These are phyloP conservation scores for Drosophila neocordata DNA, from an alignment of 1,140 invertebrate species.

Conservation along the genomic window DNA sequence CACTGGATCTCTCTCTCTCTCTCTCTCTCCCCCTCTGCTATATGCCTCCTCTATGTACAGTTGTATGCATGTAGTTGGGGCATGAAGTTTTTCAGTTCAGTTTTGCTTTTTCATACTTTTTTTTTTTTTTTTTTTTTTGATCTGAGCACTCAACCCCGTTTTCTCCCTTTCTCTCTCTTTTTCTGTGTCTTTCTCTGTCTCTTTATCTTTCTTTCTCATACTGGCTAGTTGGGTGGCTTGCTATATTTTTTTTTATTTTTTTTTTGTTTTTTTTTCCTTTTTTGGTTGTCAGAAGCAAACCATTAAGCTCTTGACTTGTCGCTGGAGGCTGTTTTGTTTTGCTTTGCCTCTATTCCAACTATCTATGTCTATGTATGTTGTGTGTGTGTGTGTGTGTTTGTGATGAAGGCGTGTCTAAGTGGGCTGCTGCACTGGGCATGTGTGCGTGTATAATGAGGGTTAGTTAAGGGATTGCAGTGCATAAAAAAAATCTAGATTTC, in stretches of 20 bases:
- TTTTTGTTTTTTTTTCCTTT: slow-evolving; percentile 16
- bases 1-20: slow-evolving; percentile 29
- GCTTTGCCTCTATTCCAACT: background rate
- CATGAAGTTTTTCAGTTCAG: slow-evolving; percentile 23
- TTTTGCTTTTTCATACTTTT: slow-evolving; percentile 25
- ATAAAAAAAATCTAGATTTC: background rate
- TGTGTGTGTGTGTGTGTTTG: background rate
- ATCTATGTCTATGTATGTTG: background rate
- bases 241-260: slow-evolving; percentile 4
- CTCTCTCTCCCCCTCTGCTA: background rate
- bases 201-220: slow-evolving; percentile 1
- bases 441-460: slow-evolving; percentile 15
- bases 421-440: slow-evolving; percentile 34
- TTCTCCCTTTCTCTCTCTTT: background rate
- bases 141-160: background rate
- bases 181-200: background rate
- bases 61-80: slow-evolving; percentile 6
- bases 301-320: slow-evolving; percentile 64
- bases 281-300: slow-evolving; percentile 56
- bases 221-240: background rate
- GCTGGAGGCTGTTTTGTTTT: slow-evolving; percentile 37
- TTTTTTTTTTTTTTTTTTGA: background rate
- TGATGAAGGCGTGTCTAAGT: slow-evolving; percentile 26
- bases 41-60: no score
- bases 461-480: slow-evolving; percentile 12